Evolutionary conservation across 1,140 invertebrate species (phyloP).

Genomic region (Samia ricini): DNA sequence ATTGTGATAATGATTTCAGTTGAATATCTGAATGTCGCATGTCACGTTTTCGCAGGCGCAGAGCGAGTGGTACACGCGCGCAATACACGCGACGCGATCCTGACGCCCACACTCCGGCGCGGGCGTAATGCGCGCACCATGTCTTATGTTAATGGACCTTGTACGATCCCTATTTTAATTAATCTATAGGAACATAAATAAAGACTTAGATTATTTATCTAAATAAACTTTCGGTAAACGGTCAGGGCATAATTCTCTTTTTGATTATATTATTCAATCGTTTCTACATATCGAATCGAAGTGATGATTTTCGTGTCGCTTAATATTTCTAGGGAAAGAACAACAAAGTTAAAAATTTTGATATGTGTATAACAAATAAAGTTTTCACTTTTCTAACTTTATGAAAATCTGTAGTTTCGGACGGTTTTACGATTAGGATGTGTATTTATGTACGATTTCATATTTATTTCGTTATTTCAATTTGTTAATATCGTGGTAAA

Average conservation of each 20-base stretch:
- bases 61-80: slow-evolving; percentile 2
- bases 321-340: no score
- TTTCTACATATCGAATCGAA: not conserved
- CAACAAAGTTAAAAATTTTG: no score
- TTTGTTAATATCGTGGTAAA: no score
- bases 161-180: slow-evolving; percentile 65
- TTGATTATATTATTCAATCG: not conserved
- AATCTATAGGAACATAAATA: slow-evolving; percentile 72
- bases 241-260: not conserved
- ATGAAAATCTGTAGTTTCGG: no score
- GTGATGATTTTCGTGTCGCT: no score
- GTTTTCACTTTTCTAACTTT: no score
- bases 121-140: slow-evolving; percentile 64
- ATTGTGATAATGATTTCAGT: slow-evolving; percentile 18
- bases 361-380: no score
- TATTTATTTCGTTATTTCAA: no score
- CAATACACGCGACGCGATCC: slow-evolving; percentile 8
- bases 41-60: slow-evolving; percentile 1
- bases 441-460: no score
- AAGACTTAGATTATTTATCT: slow-evolving; percentile 58
- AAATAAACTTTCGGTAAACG: slow-evolving; percentile 53
- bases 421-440: no score
- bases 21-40: slow-evolving; percentile 19
- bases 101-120: slow-evolving; percentile 50
- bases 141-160: slow-evolving; percentile 71